Conservation (phyloP, 2,888 invertebrate genomes). For the Pachymerium ferrugineum region DNA sequence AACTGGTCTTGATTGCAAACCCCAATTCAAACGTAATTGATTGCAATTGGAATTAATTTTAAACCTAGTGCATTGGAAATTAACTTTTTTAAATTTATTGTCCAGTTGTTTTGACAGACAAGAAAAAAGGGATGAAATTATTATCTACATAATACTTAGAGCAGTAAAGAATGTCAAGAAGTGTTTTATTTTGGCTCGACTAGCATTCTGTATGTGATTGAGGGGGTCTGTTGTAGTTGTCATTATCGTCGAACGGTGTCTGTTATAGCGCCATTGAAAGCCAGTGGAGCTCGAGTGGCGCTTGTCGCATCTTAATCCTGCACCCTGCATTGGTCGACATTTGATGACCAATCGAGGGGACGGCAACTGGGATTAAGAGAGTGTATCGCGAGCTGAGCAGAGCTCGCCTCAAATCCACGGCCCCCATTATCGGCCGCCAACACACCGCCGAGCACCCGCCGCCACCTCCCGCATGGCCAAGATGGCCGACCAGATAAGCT, state of each 20-base stretch:
- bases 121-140: too few species aligned
- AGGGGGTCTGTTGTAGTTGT: neutral
- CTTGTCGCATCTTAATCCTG: constrained; percentile 21
- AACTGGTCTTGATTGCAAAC: constrained; percentile 6
- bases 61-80: neutral
- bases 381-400: constrained; percentile 18
- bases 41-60: neutral
- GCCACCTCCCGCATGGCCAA: constrained; percentile 15
- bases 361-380: constrained; percentile 21
- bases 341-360: constrained; percentile 21
- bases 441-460: constrained; percentile 15
- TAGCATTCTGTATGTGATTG: too few species aligned
- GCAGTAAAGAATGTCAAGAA: too few species aligned
- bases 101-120: too few species aligned
- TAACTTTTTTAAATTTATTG: neutral
- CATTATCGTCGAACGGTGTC: constrained; percentile 5
- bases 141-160: too few species aligned
- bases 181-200: too few species aligned
- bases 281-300: constrained; percentile 13
- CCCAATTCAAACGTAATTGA: neutral
- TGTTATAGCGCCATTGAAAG: neutral
- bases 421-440: constrained; percentile 21
- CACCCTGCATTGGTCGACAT: constrained; percentile 16
- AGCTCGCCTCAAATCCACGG: constrained; percentile 18
- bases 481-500: constrained; percentile 25